A percentile compares a stretch with the other conserved stretches of the same genome.
phyloP scores from a whole-genome alignment of 1,140 invertebrate genomes.

The Drosophila asahinai region DNA sequence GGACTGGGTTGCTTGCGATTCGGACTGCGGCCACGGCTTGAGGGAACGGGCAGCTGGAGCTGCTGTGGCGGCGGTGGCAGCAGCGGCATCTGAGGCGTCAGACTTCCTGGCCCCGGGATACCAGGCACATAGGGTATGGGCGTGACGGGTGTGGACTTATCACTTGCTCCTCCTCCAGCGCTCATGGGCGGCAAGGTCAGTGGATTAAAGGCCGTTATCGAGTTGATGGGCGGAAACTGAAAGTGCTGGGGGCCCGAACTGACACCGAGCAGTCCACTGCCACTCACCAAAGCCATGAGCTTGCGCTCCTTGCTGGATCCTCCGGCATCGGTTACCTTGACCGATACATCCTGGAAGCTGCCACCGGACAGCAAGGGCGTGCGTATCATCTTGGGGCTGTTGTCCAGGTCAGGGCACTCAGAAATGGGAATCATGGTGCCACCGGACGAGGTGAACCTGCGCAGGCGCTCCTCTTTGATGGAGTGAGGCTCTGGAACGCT shows the following conservation, averaged over 20 bases:
- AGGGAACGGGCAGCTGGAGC: slow-evolving; percentile 46
- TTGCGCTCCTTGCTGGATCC: slow-evolving; percentile 61
- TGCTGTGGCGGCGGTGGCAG: slow-evolving; percentile 67
- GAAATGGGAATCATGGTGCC: slow-evolving; percentile 82
- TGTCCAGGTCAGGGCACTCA: slow-evolving; percentile 76
- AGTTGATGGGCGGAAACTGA: slow-evolving; percentile 87
- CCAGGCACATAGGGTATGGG: slow-evolving; percentile 93
- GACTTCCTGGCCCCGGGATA: slow-evolving; percentile 92
- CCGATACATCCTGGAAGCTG: slow-evolving; percentile 79
- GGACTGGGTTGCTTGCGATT: slow-evolving; percentile 72
- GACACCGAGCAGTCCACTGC: slow-evolving; percentile 14
- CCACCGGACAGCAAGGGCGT: slow-evolving; percentile 78
- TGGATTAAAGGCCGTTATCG: slow-evolving; percentile 91
- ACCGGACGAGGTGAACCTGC: slow-evolving; percentile 77
- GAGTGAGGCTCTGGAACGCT: slow-evolving; percentile 16
- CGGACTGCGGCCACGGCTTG: slow-evolving; percentile 54
- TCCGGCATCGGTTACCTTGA: slow-evolving; percentile 35
- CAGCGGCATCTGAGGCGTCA: slow-evolving; percentile 84
- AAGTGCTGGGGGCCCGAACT: slow-evolving; percentile 85
- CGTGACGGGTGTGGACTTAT: slow-evolving; percentile 87
- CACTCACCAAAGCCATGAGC: slow-evolving; percentile 2
- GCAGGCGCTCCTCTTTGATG: slow-evolving; percentile 73
- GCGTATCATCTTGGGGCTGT: slow-evolving; percentile 81
- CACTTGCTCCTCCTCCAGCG: slow-evolving; percentile 85
- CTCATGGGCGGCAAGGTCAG: slow-evolving; percentile 86